Base-by-base conservation (phyloP, 2,113 vertebrate species). In the Tupaia chinensis region DNA sequence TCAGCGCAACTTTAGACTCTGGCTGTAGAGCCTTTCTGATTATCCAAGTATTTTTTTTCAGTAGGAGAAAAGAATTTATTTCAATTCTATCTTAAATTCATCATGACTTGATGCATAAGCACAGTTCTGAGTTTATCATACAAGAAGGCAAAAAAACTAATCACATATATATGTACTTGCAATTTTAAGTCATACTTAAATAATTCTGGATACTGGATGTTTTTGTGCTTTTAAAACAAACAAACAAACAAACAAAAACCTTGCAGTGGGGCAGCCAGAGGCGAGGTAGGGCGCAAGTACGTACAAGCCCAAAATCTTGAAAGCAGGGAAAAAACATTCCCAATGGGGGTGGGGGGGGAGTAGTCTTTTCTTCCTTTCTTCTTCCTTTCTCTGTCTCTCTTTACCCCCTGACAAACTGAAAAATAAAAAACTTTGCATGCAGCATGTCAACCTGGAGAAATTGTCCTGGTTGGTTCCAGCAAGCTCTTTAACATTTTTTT, bases 401-500 rank as follows among this genome's bases (percentile, higher is more conserved):
- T 44, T 44, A 5, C 44, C 44, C 44, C 44, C 44, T 44, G 44
- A 44, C 44, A 44, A 44, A 44, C 44, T 44, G 44, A 58, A 89
- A 76, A 29, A 32, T 20, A 54, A 72, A 87, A 82, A 56, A 60
- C 12, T 19, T 27, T 44, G 44, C 44, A 44, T 87, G 29, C 3
- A 68, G 83, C 34, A 23, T 53, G 19, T 93, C 65, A 86, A 86
- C 69, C 82, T 92, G 54, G 27, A 96, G 81, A 90, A 97, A 95
- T 4, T 25, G 27, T 66, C 53, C 53, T 90, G 23, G 82, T 77
- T 79, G 54, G 44, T 74, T 93, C 83, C 91, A 88, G 13, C 20
- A 6, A 94, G 73, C 86, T 95, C 69, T 77, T 17, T 32, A 69
- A 83, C 29, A 96, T 86, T 95, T 85, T 96, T 94, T 87, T 92